Evolutionary conservation across 2,888 invertebrate genomes (phyloP), one percentile per base, ranked within the genome.

Genomic region (Microctonus hyperodae): DNA sequence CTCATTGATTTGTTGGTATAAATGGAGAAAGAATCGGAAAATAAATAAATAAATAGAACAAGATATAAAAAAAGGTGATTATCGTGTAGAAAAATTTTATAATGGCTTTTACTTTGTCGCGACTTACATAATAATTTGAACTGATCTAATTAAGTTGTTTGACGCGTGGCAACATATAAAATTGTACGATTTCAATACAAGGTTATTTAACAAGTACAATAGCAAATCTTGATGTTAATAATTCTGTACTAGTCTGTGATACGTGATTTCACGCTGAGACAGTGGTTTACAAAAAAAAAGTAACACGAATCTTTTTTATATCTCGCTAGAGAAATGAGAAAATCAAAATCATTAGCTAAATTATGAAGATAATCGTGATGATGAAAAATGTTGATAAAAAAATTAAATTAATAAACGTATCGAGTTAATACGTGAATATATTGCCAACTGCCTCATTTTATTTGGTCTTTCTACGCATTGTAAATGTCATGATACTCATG

Each of bases 181-280:
- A 71, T 78, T 78, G 70, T 76, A 76, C 74, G 74, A 76, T 73
- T 78, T 81, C 74, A 62, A 68, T 48, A 64, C 74, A 70, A 79
- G 73, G 71, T 76, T 74, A 76, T 68, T 66, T 70, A 70, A 75
- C 68, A 70, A 72, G 70, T 72, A 64, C 70, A 71, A 75, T 68
- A 67, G 51, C 28, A 28, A 35, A 67, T 68, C 65, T 66, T 55
- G 58, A 64, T 70, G 65, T 64, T 40, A 64, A 67, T 64, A 11
- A 28, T 69, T 67, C 65, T 70, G 64, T 44, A 66, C 70, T 76
- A 72, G 70, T 78, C 76, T 80, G 80, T 80, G 81, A 81, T 81
- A 79, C 50, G 64, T 67, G 71, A 70, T 72, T 72, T 73, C 65
- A 73, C 71, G 68, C 56, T 72, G 72, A 72, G 76, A 70, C 73